Evolutionary conservation across 1,140 invertebrate genomes (phyloP), one percentile per base, ranked within the genome.

Genomic region (Apis florea): DNA sequence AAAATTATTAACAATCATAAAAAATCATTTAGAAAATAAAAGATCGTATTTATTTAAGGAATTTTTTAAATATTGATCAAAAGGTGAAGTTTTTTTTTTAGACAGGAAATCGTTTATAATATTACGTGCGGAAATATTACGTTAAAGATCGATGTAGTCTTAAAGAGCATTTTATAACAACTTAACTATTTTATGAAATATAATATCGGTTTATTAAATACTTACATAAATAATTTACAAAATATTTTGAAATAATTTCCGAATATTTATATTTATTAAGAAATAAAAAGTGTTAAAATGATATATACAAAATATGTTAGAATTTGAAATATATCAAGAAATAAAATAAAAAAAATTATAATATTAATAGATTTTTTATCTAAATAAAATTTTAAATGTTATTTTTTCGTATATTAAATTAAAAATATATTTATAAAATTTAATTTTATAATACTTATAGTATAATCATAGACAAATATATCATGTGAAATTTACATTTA

Each of bases 91-190:
- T n/a, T 40, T 40, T 31, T 40, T 76, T 54, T 66, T 4, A 24
- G 24, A 47, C 9, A 17, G 53, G n/a, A 77, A 49, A 11, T 40
- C 47, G 6, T 47, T 76, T 8, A 21, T 47, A 47, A 68, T 5
- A 31, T 56, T 67, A 51, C 63, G 63, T 40, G 51, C 74, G 51
- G 51, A 76, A 49, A 31, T 58, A 13, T 54, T 64, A n/a, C 11
- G 11, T 26, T 68, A 56, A 66, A 68, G 31, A 67, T 77, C 53
- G 63, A 76, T 76, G 47, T 15, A 31, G 11, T 19, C 26, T 75
- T 66, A n/a, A 75, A 75, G 49, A 76, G 26, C 26, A 47, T 13
- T 15, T 51, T 19, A 13, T 51, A 21, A 19, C 24, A 8, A 54
- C 12, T 15, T 15, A 40, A n/a, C 19, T n/a, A 40, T 56, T 56